Percentiles rank a stretch among this genome's conserved stretches.
Evolutionary conservation across 2,113 vertebrate genomes (phyloP).

Genomic region (human (Homo sapiens)): DNA sequence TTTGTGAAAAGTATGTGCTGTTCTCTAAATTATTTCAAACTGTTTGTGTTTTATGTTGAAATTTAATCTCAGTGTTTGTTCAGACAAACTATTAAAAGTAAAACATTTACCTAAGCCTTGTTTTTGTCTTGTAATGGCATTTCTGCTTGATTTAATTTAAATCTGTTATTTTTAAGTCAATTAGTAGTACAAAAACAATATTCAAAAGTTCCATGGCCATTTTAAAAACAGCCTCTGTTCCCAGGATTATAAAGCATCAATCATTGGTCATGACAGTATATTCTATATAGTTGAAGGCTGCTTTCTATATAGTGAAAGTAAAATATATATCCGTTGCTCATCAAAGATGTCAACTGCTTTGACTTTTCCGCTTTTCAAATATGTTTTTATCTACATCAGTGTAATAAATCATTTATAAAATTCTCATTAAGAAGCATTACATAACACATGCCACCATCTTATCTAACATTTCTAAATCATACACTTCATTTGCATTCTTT

Average conservation of each 20-base stretch:
- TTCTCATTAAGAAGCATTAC: not conserved
- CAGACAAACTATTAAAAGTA: conserved; percentile 61
- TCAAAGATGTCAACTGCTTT: not conserved
- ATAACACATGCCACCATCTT: not conserved
- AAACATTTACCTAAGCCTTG: conserved; percentile 47
- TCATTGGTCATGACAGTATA: not conserved
- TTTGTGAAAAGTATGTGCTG: conserved; percentile 10
- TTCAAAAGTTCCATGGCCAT: not conserved
- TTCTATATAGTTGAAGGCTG: not conserved
- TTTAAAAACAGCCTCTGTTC: not conserved
- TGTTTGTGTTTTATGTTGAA: conserved; percentile 29
- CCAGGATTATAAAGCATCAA: not conserved
- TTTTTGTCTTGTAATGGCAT: conserved; percentile 53
- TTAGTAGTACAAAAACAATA: conserved; percentile 25
- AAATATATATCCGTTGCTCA: not conserved
- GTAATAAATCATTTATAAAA: conserved; percentile 35
- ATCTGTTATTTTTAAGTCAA: conserved; percentile 33
- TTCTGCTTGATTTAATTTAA: conserved; percentile 51
- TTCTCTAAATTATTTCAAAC: conserved; percentile 63
- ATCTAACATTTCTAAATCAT: conserved; percentile 29
- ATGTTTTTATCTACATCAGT: not conserved
- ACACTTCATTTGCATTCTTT: conserved; percentile 21
- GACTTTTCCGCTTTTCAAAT: conserved; percentile 9
- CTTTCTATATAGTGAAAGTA: not conserved
- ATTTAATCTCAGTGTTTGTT: conserved; percentile 57